Base-by-base conservation (phyloP, 2,888 invertebrate genomes). In the Drosophila tanythrix region DNA sequence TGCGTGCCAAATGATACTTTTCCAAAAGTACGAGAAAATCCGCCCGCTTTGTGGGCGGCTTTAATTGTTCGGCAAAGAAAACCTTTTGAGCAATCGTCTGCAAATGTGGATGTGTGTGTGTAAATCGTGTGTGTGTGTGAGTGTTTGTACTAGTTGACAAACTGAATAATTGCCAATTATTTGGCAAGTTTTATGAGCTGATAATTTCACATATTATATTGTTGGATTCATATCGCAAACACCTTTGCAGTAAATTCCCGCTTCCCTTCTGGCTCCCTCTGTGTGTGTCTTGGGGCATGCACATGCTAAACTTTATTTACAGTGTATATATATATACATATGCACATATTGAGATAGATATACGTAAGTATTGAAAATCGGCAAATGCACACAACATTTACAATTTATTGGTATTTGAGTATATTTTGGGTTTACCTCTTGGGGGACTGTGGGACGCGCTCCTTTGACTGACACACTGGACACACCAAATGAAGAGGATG, bases 1-100 rank as follows among this genome's bases (percentile, higher is more conserved):
- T 90, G 90, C 90, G 90, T 86, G 85, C 90, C 85, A 86, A 86
- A 55, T 86, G 85, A 86, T 86, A 86, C 90, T 86, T 90, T 88
- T 72, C 21, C 74, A 53, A 75, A 75, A 73, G 53, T 70, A 46
- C 65, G 59, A 61, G 64, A 73, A 70, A 76, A 59, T 56, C 40
- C 52, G 33, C 62, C 78, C 70, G 43, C 21, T 60, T 57, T 67
- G 61, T 64, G 61, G 71, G 70, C 69, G 83, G 79, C 56, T 88
- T 87, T 83, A 88, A 86, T 86, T 85, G 83, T 75, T 58, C 73
- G 76, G 81, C 72, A 71, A 83, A 78, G 70, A 74, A 79, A 76
- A 84, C 74, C 69, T 67, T 70, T 69, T 62, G 72, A 78, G 71
- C 53, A 70, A 66, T 29, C 58, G 43, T 60, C 66, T 71, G 56